phyloP scores from a whole-genome alignment of 2,113 vertebrate genomes.

The Origma solitaria region DNA sequence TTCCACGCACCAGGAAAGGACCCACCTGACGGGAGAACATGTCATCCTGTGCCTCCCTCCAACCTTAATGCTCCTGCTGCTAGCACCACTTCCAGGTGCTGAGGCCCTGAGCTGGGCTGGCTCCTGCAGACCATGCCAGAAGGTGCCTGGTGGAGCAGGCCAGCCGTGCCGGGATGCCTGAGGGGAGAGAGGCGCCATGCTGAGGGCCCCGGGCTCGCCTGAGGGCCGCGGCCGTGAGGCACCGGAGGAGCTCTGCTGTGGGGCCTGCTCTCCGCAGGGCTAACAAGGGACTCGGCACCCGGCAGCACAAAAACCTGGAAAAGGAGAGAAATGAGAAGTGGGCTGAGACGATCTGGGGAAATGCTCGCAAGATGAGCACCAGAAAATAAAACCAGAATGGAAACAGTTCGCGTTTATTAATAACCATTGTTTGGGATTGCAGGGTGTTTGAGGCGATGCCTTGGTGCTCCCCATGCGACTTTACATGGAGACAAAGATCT shows the following conservation, averaged over 20 bases:
- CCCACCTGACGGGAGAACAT: background rate
- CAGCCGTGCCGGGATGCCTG: rapidly evolving
- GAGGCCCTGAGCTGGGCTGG: background rate
- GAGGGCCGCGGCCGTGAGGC: rapidly evolving
- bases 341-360: background rate
- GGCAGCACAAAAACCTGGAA: background rate
- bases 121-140: rapidly evolving
- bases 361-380: background rate
- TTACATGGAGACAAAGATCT: background rate
- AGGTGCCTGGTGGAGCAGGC: rapidly evolving
- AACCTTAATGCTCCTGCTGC: background rate
- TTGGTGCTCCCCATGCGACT: background rate
- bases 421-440: background rate
- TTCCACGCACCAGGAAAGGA: rapidly evolving
- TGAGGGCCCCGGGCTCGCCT: rapidly evolving
- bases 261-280: background rate
- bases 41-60: background rate
- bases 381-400: background rate
- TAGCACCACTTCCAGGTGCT: background rate
- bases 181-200: background rate
- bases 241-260: rapidly evolving
- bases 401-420: background rate
- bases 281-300: background rate
- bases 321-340: background rate
- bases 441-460: background rate